phyloP scores from a whole-genome alignment of 2,797 vertebrate species.

The Mormyrus proboscirostris region DNA sequence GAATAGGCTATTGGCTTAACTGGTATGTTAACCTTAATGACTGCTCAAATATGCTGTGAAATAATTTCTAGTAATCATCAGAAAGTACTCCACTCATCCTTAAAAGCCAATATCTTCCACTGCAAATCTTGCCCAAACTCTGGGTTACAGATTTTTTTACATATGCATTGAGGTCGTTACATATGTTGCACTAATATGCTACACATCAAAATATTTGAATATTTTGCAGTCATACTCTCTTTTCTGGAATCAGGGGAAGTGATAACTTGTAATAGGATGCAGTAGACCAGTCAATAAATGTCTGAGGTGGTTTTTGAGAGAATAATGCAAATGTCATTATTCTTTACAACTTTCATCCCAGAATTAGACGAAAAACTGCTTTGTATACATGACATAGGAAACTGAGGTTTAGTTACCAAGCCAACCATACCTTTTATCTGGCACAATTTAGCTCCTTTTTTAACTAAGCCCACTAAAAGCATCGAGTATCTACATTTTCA shows the following conservation, averaged over 20 bases:
- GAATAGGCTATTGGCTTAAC: background rate
- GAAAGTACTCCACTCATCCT: background rate
- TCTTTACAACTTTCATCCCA: conserved; percentile 5
- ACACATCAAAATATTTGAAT: background rate
- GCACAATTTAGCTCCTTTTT: background rate
- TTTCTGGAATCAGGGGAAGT: background rate
- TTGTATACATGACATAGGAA: background rate
- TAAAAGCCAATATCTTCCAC: background rate
- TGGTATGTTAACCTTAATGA: background rate
- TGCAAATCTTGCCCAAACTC: background rate
- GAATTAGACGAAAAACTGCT: background rate
- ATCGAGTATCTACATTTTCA: conserved; percentile 11
- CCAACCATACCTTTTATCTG: conserved; percentile 24
- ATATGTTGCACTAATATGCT: conserved; percentile 6
- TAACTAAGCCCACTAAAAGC: background rate
- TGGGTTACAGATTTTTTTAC: background rate
- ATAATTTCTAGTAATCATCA: background rate
- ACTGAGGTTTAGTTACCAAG: conserved; percentile 9
- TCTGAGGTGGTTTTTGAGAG: background rate
- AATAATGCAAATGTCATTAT: conserved; percentile 20
- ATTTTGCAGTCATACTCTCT: background rate
- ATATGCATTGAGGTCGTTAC: background rate
- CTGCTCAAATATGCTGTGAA: background rate
- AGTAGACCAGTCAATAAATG: conserved; percentile 1
- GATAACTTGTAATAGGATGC: background rate